Evolutionary conservation across 2,888 invertebrate genomes (phyloP), one percentile per base, ranked within the genome.

Genomic region (Sipunculus nudus): DNA sequence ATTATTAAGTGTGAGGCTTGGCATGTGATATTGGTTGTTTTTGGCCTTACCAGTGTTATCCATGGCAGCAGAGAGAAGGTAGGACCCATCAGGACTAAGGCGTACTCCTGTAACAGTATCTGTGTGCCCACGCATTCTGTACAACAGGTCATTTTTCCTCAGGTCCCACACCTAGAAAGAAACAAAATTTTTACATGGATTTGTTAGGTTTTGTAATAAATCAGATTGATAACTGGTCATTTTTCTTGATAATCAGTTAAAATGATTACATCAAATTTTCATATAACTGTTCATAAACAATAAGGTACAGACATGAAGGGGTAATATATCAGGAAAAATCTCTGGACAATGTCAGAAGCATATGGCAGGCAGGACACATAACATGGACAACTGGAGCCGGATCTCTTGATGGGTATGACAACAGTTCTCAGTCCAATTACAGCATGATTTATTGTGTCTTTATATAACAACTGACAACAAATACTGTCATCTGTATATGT

Each of bases 1-100:
- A n/a, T n/a, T n/a, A n/a, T n/a, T n/a, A n/a, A n/a, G n/a, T n/a
- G n/a, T n/a, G n/a, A n/a, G n/a, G n/a, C n/a, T n/a, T n/a, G n/a
- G n/a, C n/a, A n/a, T n/a, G n/a, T n/a, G n/a, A n/a, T n/a, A n/a
- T n/a, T n/a, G n/a, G n/a, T n/a, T n/a, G n/a, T n/a, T n/a, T n/a
- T n/a, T n/a, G n/a, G n/a, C n/a, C n/a, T 68, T 68, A 86, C 86
- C 79, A 28, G 94, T 92, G 79, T 92, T 93, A 83, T 99, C 99
- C 97, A 99, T 98, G 0, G 94, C 88, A 86, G 98, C 99, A 0
- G 96, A 93, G 19, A 99, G 86, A 13, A 99, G 87, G 81, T 95
- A 96, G 31, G 84, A 85, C 1, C 87, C 88, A 71, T 87, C 86
- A 28, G 87, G 87, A 63, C 93, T 94, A 13, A 96, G 85, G 0